Evolutionary conservation across 2,797 vertebrate genomes (phyloP), one percentile per base, ranked within the genome.

Genomic region (Coilia nasus): DNA sequence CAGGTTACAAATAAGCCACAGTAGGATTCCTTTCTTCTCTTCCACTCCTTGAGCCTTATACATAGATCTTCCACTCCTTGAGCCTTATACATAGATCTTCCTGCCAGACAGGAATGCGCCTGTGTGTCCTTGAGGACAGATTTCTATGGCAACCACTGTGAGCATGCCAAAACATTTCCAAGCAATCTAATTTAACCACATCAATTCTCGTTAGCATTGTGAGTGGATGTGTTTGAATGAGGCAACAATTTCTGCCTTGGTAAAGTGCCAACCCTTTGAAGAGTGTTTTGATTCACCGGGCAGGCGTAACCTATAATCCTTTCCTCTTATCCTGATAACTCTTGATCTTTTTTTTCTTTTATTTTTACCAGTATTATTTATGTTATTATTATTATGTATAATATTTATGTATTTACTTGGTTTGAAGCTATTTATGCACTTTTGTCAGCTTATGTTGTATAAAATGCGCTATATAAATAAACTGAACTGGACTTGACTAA

Each of bases 111-210:
- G 82, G 75, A 84, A 82, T 25, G 62, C 28, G 50, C 50, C 46
- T 80, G 59, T 35, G 44, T 41, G 35, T 75, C 84, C 82, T 81
- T 86, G 71, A 87, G n/a, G 50, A 81, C 15, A 71, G 50, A 54
- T 86, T 41, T 67, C 88, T 81, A 88, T 44, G 81, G 84, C 47
- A 90, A 90, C 82, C 83, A 64, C 11, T 14, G 54, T 56, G 28
- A 88, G 87, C 82, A 23, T 50, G n/a, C 5, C 21, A 4, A 86
- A 83, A 67, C 41, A 59, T 57, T 28, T 50, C 21, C 60, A 19
- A 44, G 31, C 71, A 41, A 44, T 35, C 31, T 78, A 21, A 78
- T 78, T 78, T 78, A 78, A 21, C 35, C 71, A 78, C 31, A 41
- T 17, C 31, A 78, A 21, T 44, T 78, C 31, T 44, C 6, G 50